Evolutionary conservation across 2,888 invertebrate genomes (phyloP).

Genomic region (Glaucopsyche alexis): DNA sequence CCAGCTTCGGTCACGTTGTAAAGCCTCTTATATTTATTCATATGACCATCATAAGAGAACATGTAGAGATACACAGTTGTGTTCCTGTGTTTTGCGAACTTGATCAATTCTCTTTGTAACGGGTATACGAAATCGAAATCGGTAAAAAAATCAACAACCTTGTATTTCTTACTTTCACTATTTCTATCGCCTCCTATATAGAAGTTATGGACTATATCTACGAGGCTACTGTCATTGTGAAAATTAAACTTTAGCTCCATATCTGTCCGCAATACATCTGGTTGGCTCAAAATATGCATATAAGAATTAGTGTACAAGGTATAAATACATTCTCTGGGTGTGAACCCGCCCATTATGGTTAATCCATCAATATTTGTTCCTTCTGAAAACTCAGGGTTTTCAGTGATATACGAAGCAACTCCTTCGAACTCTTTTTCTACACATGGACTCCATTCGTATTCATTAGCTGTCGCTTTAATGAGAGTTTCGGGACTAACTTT

Average conservation of each 20-base stretch:
- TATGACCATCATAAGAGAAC: constrained; percentile 3
- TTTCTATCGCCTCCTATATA: neutral
- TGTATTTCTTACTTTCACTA: neutral
- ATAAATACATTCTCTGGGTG: neutral
- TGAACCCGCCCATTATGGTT: constrained; percentile 2
- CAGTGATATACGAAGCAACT: neutral
- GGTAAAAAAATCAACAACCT: neutral
- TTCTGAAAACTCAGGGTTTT: neutral
- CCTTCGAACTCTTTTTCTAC: too few relatives aligned
- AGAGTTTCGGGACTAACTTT: too few relatives aligned
- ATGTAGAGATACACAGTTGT: neutral
- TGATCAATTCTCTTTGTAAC: neutral
- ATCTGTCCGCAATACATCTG: neutral
- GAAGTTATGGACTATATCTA: neutral
- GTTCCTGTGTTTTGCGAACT: neutral
- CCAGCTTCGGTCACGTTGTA: too few relatives aligned
- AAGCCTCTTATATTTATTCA: neutral
- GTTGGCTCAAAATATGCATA: neutral
- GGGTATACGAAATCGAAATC: neutral
- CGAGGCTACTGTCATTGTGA: neutral
- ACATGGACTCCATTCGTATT: too few relatives aligned
- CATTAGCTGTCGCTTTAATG: too few relatives aligned
- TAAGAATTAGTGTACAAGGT: neutral
- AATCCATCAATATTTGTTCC: neutral
- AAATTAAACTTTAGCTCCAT: neutral